Conservation (phyloP, 2,113 vertebrate species). For the Eira barbara region DNA sequence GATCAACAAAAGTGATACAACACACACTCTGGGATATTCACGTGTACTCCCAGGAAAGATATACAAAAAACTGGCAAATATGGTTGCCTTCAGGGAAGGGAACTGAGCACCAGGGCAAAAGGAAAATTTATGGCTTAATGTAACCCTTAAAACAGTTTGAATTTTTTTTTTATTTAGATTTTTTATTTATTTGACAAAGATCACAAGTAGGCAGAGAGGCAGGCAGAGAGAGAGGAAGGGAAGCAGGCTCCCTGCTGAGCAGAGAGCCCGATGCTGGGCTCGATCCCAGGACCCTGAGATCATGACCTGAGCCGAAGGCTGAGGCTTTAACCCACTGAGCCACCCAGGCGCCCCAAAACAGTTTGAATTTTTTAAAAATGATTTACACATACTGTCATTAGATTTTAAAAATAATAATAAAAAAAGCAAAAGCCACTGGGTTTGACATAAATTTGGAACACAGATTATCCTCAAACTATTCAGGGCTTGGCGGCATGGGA, state of each 20-base stretch:
- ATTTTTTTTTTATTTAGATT: too few relatives aligned
- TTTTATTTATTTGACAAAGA: too few relatives aligned
- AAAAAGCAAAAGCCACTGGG: neutral
- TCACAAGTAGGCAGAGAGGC: too few relatives aligned
- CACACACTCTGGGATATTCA: neutral
- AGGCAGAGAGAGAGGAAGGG: too few relatives aligned
- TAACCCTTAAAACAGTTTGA: neutral
- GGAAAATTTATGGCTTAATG: neutral
- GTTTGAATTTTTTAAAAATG: neutral
- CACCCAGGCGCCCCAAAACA: too few relatives aligned
- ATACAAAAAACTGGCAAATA: neutral
- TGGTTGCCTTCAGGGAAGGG: too few relatives aligned
- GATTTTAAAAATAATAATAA: neutral
- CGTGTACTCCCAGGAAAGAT: neutral
- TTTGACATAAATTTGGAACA: neutral
- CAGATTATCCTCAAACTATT: neutral
- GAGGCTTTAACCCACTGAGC: too few relatives aligned
- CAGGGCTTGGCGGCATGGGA: neutral
- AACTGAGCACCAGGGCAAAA: neutral
- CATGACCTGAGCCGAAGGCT: too few relatives aligned
- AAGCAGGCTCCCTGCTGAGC: too few relatives aligned
- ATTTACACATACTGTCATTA: neutral
- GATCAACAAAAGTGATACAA: neutral
- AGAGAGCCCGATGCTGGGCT: too few relatives aligned
- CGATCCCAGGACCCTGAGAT: too few relatives aligned